Percentiles rank a stretch among this genome's conserved stretches.
phyloP scores from a whole-genome alignment of 2,888 invertebrate species.

The Petrolisthes cinctipes region DNA sequence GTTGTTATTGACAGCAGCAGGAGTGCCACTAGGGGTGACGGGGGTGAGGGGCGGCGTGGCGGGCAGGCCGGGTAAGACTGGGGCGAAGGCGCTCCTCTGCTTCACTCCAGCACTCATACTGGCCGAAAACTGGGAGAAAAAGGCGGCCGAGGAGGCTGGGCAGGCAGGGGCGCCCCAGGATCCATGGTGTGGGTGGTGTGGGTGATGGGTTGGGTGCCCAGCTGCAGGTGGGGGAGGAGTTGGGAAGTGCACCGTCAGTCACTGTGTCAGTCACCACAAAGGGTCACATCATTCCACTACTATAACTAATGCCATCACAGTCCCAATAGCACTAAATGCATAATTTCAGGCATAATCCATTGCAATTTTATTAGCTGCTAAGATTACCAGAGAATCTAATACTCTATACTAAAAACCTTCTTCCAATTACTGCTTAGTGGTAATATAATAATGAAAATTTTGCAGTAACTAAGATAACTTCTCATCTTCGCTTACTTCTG shows the following conservation, averaged over 20 bases:
- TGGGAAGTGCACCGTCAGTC: slow-evolving; percentile 65
- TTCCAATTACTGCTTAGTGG: no score
- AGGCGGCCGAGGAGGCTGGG: slow-evolving; percentile 38
- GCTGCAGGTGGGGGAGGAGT: slow-evolving; percentile 70
- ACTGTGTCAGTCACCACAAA: neutral
- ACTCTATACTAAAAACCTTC: no score
- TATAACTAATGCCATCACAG: neutral
- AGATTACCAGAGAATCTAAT: no score
- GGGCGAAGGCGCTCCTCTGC: slow-evolving; percentile 55
- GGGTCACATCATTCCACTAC: neutral
- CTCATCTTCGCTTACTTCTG: neutral
- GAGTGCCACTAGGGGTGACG: slow-evolving; percentile 19
- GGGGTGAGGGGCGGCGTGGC: slow-evolving; percentile 55
- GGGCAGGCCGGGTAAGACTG: slow-evolving; percentile 48
- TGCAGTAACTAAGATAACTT: neutral
- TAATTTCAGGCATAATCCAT: no score
- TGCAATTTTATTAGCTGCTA: no score
- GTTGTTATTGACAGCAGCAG: slow-evolving; percentile 23
- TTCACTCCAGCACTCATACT: slow-evolving; percentile 27
- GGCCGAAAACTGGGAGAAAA: slow-evolving; percentile 45
- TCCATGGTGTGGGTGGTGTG: slow-evolving; percentile 31
- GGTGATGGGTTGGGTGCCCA: slow-evolving; percentile 10
- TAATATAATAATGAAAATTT: no score
- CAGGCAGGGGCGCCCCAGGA: slow-evolving; percentile 34
- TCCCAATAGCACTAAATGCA: no score